Evolutionary conservation across 2,888 invertebrate genomes (phyloP).

Genomic region (Timema cristinae): DNA sequence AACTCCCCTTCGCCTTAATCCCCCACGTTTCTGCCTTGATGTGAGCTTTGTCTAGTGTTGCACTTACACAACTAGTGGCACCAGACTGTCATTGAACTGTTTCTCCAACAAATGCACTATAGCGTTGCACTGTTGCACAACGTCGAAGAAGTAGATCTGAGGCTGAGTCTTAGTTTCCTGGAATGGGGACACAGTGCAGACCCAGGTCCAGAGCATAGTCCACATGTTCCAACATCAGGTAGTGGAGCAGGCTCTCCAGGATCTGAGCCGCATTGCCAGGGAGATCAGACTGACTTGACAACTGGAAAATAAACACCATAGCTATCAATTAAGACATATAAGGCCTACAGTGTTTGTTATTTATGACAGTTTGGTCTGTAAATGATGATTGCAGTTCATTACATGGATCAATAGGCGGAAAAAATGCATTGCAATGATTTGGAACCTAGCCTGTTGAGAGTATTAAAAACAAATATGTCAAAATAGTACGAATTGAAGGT

Average conservation of each 20-base stretch:
- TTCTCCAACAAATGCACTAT: conserved; percentile 92
- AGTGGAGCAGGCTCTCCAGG: conserved; percentile 78
- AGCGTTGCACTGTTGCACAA: conserved; percentile 88
- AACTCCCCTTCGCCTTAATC: too few relatives aligned
- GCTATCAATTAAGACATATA: background rate
- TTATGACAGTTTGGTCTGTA: too few relatives aligned
- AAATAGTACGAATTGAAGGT: too few relatives aligned
- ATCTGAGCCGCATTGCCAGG: conserved; percentile 74
- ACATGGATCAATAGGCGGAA: too few relatives aligned
- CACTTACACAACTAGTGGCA: conserved; percentile 80
- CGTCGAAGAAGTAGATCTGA: conserved; percentile 90
- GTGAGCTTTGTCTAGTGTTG: too few relatives aligned
- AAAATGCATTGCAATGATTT: too few relatives aligned
- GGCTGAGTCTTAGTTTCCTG: conserved; percentile 80
- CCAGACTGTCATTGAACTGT: conserved; percentile 82
- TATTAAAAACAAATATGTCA: too few relatives aligned
- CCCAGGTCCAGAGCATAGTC: conserved; percentile 96
- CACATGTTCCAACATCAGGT: conserved; percentile 85
- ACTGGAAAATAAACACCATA: conserved; percentile 42
- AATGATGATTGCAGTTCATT: too few relatives aligned
- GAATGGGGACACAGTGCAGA: conserved; percentile 77
- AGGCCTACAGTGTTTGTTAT: too few relatives aligned
- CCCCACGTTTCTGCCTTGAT: too few relatives aligned
- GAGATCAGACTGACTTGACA: conserved; percentile 75
- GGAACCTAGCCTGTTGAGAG: too few relatives aligned